Evolutionary conservation across 2,797 vertebrate species (phyloP).

Genomic region (Gambelia wislizenii): DNA sequence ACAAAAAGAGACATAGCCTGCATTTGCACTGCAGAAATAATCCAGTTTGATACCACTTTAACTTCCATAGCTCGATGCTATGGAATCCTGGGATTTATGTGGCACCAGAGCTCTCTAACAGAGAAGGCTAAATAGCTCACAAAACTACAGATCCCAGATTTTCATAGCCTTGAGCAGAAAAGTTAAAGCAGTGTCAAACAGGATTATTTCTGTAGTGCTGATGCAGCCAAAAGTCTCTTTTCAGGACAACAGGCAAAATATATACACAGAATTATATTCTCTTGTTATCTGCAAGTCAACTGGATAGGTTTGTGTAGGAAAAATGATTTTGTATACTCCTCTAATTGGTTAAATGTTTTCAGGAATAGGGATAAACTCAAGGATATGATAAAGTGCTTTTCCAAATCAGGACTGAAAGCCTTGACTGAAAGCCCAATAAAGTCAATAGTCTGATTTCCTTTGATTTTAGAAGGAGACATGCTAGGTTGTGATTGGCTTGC

Average conservation of each 20-base stretch:
- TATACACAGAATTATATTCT: not conserved
- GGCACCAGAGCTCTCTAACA: too few species aligned
- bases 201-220: too few species aligned
- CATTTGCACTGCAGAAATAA: too few species aligned
- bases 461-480: not conserved
- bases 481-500: not conserved
- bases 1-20: too few species aligned
- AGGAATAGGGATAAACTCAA: constrained; percentile 11
- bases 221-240: too few species aligned
- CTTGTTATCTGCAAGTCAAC: not conserved
- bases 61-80: too few species aligned
- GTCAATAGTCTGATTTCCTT: constrained; percentile 21
- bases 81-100: too few species aligned
- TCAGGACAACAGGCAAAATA: not conserved
- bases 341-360: constrained; percentile 23
- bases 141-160: too few species aligned
- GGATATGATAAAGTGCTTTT: constrained; percentile 12
- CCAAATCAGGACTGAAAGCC: not conserved
- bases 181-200: too few species aligned
- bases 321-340: not conserved
- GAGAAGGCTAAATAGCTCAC: too few species aligned
- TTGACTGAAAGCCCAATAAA: constrained; percentile 12
- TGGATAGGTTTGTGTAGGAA: not conserved
- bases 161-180: too few species aligned
- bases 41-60: too few species aligned